Evolutionary conservation across 2,113 vertebrate species (phyloP).

Genomic region (Vulpes ferrilata): DNA sequence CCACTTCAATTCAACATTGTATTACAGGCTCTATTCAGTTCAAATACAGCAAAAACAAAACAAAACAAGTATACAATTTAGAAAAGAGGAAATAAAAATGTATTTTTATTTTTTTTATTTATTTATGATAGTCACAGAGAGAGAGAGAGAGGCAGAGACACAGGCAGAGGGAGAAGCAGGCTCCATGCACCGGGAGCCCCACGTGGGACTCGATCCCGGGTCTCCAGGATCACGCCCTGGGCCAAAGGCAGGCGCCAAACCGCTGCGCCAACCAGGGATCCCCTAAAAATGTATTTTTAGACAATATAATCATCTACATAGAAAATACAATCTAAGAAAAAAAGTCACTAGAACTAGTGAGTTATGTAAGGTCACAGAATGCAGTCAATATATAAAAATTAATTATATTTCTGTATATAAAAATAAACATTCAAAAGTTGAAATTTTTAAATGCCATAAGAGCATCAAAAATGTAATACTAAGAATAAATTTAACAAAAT

Average conservation of each 20-base stretch:
- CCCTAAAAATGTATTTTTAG: not conserved
- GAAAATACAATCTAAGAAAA: not conserved
- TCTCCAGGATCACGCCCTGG: too few relatives aligned
- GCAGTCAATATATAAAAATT: not conserved
- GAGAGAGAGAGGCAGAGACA: too few relatives aligned
- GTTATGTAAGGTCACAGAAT: not conserved
- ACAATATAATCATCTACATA: not conserved
- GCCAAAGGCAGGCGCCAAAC: too few relatives aligned
- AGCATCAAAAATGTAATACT: not conserved
- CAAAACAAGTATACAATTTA: not conserved
- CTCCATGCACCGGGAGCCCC: too few relatives aligned
- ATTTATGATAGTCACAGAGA: too few relatives aligned
- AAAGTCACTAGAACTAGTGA: not conserved
- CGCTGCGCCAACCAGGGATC: too few relatives aligned
- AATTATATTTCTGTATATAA: not conserved
- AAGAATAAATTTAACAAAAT: not conserved
- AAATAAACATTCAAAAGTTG: not conserved
- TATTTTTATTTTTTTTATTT: not conserved
- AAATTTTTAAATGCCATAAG: not conserved
- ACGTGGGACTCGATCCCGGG: too few relatives aligned
- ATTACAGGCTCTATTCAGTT: not conserved
- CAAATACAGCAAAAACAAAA: not conserved
- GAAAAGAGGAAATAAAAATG: constrained; percentile 41
- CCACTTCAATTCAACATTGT: not conserved
- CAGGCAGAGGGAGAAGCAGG: too few relatives aligned